These are phyloP conservation scores for Thalassarche chlororhynchos DNA, from an alignment of 2,113 vertebrate species.

Conservation along the genomic window DNA sequence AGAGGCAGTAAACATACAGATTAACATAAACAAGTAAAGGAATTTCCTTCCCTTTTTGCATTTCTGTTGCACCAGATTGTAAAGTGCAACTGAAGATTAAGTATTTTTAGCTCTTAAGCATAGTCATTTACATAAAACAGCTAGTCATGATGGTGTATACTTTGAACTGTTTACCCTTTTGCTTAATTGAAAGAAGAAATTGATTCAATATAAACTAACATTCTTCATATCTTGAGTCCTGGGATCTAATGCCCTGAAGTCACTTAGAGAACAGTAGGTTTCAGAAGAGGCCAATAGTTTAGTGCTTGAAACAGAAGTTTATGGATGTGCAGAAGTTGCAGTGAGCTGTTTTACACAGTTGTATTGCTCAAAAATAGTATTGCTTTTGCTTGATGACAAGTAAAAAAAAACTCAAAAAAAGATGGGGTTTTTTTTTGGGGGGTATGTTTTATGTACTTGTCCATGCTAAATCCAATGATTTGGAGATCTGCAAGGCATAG, in stretches of 20 bases:
- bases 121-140: neutral
- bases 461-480: neutral
- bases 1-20: neutral
- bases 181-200: slow-evolving; percentile 29
- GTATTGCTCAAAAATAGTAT: neutral
- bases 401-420: neutral
- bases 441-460: neutral
- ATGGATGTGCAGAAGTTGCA: neutral
- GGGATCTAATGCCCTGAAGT: neutral
- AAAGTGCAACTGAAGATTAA: neutral
- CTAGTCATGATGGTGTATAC: neutral
- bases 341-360: neutral
- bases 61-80: neutral
- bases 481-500: neutral
- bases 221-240: neutral
- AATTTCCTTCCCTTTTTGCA: neutral
- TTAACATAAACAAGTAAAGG: neutral
- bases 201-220: neutral
- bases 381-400: neutral
- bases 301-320: neutral
- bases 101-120: neutral
- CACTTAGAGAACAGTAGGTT: neutral
- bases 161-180: neutral
- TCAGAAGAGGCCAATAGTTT: neutral
- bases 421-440: rapidly evolving